Evolutionary conservation across 2,113 vertebrate species (phyloP).

Genomic region (Proteles cristata): DNA sequence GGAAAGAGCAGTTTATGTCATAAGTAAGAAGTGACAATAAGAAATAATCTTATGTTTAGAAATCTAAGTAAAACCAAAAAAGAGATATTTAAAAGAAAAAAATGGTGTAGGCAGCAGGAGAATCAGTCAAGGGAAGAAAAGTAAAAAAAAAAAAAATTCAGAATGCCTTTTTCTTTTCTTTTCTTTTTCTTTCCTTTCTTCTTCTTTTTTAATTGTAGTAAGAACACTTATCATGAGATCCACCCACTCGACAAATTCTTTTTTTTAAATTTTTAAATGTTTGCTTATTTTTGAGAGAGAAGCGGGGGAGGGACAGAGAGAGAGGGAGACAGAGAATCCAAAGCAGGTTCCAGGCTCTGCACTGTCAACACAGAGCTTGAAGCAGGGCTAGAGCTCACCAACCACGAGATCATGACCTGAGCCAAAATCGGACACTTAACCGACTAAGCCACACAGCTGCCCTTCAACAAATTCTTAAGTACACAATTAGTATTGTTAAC

Average conservation of each 20-base stretch:
- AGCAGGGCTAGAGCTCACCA: too few species aligned
- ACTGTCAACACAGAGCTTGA: too few species aligned
- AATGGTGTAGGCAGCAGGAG: not conserved
- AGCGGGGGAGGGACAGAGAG: too few species aligned
- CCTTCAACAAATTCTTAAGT: not conserved
- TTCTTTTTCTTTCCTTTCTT: not conserved
- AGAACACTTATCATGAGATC: not conserved
- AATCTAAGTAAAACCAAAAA: not conserved
- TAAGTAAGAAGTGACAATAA: conserved; percentile 4
- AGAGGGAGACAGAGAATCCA: too few species aligned
- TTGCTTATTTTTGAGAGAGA: too few species aligned
- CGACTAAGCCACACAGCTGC: too few species aligned
- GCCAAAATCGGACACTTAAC: too few species aligned
- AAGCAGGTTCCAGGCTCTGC: too few species aligned
- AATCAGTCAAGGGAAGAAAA: not conserved
- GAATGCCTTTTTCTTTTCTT: not conserved
- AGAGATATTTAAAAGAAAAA: not conserved
- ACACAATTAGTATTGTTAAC: not conserved
- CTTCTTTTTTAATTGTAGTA: not conserved
- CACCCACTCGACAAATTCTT: not conserved
- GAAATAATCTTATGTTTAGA: not conserved
- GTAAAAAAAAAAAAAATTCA: not conserved
- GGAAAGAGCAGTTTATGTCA: not conserved
- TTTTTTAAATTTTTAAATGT: too few species aligned
- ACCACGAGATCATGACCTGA: too few species aligned